Conservation (phyloP, 2,888 invertebrate genomes). For the Hedya salicella region DNA sequence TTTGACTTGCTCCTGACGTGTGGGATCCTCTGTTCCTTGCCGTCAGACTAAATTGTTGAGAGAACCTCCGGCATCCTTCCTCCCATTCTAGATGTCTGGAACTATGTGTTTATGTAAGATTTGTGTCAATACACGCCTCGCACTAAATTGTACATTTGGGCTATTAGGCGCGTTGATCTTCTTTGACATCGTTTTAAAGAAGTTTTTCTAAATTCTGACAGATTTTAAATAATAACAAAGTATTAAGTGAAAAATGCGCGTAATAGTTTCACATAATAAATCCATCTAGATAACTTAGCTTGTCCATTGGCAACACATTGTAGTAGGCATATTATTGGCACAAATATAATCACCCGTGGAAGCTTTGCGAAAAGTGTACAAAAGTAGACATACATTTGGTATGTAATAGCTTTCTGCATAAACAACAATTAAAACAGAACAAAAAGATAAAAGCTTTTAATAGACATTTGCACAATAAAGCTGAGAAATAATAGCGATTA, state of each 20-base stretch:
- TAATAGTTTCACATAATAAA: constrained; percentile 15
- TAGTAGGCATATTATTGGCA: constrained; percentile 57
- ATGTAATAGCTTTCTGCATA: constrained; percentile 54
- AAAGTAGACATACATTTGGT: constrained; percentile 47
- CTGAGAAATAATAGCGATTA: constrained; percentile 31
- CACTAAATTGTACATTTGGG: constrained; percentile 22
- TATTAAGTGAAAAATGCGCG: constrained; percentile 15
- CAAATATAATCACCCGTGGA: constrained; percentile 56
- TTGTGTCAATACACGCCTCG: constrained; percentile 54
- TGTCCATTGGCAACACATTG: constrained; percentile 39
- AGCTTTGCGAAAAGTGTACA: constrained; percentile 48
- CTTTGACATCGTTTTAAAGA: neutral
- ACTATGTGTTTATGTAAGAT: constrained; percentile 44
- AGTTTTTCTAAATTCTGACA: neutral
- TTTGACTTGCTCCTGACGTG: constrained; percentile 82
- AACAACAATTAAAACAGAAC: constrained; percentile 32
- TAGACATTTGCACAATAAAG: constrained; percentile 32
- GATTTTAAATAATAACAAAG: neutral
- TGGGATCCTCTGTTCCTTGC: constrained; percentile 64
- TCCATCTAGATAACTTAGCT: constrained; percentile 25
- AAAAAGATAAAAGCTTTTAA: constrained; percentile 17
- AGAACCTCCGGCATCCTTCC: constrained; percentile 73
- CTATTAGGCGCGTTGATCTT: constrained; percentile 19
- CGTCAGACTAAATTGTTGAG: constrained; percentile 60
- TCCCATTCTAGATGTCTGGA: constrained; percentile 48